Evolutionary conservation across 1,140 invertebrate species (phyloP), one percentile per base, ranked within the genome.

Genomic region (Drosophila ironensis): DNA sequence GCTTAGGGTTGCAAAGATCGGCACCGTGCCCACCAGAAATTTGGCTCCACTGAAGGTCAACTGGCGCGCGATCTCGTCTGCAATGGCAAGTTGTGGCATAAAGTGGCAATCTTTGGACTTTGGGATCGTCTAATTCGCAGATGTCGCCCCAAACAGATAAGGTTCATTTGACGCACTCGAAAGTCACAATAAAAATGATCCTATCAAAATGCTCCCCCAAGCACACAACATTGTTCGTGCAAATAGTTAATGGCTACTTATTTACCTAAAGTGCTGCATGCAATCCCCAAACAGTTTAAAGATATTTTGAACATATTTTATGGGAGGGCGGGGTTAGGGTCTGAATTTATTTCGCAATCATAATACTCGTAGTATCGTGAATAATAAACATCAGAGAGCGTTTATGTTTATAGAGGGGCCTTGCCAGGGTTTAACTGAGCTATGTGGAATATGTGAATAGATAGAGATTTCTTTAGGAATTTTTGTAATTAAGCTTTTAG

Each of bases 21-120:
- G 81, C 9, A 92, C 91, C 0, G 92, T 92, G 3, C 95, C 93
- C 8, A 97, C 92, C 4, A 97, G 90, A 4, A 92, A 93, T 88
- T 94, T 95, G 9, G 93, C 92, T 3, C 92, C 91, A 2, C 93
- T 93, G 56, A 93, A 91, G 52, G 91, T 87, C 17, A 97, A 72
- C 87, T 97, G 96, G 8, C 92, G 92, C 17, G 91, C 90, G 11
- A 97, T 93, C 92, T 97, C 96, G 61, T 94, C 96, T 97, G 87
- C 3, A 77, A 78, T 4, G 5, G 33, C 5, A 16, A 17, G 4
- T 2, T 4, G 11, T 12, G 30, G 30, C 14, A 28, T 3, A 14
- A 16, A 7, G 14, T 68, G 20, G 14, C 20, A 19, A 44, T 70
- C 66, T 70, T 69, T 59, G 35, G 66, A 70, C 66, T 70, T 70